phyloP scores from a whole-genome alignment of 2,113 vertebrate species.

The Anser brachyrhynchus region DNA sequence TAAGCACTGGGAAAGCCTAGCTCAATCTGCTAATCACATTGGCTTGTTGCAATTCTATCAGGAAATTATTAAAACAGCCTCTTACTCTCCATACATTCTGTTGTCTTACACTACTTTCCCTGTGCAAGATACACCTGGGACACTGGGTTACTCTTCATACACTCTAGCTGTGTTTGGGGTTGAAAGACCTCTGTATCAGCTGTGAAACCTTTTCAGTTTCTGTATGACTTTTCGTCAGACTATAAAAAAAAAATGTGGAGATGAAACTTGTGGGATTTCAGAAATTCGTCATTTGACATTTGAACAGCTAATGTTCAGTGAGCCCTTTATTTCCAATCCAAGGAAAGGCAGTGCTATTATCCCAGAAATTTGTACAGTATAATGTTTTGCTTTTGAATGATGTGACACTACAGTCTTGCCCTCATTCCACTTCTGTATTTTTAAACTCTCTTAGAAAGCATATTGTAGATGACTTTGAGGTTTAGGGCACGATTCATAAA shows the following conservation, averaged over 20 bases:
- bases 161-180: background rate
- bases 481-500: background rate
- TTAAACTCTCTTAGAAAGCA: constrained; percentile 15
- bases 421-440: constrained; percentile 29
- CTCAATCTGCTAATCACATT: background rate
- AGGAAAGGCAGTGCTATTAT: constrained; percentile 15
- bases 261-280: constrained; percentile 10
- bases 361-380: background rate
- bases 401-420: constrained; percentile 3
- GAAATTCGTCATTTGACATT: constrained; percentile 32
- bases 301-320: constrained; percentile 11
- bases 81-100: constrained; percentile 1
- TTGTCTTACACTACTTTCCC: background rate
- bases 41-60: constrained; percentile 21
- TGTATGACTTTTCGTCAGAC: background rate
- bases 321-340: background rate
- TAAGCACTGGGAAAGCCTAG: background rate
- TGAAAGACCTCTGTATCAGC: background rate
- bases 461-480: constrained; percentile 1
- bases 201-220: background rate
- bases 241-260: constrained; percentile 3
- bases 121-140: background rate
- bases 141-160: background rate
- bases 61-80: constrained; percentile 30
- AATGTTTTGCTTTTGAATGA: constrained; percentile 26